Evolutionary conservation across 2,888 invertebrate species (phyloP).

Genomic region (Acanthosepion pharaonis): DNA sequence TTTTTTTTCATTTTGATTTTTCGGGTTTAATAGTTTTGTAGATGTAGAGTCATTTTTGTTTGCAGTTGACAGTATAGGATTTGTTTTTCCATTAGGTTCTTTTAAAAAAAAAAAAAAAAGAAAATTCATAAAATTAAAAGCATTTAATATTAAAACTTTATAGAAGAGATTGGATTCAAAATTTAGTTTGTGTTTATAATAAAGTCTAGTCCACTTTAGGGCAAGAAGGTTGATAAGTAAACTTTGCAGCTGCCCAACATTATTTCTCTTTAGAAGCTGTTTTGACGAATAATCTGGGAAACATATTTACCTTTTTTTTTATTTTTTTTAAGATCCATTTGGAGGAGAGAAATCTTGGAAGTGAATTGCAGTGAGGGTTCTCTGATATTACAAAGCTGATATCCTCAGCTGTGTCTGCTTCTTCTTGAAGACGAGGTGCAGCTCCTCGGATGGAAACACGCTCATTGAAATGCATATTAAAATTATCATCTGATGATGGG

Average conservation of each 20-base stretch:
- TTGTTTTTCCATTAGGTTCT: too few relatives aligned
- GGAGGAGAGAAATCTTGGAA: not conserved
- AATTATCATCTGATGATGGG: too few relatives aligned
- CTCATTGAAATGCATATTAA: too few relatives aligned
- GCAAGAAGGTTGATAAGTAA: not conserved
- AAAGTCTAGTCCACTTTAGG: not conserved
- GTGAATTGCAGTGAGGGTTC: not conserved
- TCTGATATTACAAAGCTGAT: not conserved
- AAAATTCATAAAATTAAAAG: too few relatives aligned
- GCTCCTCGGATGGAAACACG: not conserved
- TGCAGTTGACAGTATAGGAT: too few relatives aligned
- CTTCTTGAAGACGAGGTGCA: not conserved
- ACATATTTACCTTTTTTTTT: not conserved
- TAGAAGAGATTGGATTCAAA: not conserved
- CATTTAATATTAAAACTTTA: too few relatives aligned
- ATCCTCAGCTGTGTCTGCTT: not conserved
- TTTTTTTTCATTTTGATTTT: too few relatives aligned
- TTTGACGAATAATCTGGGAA: slow-evolving; percentile 9
- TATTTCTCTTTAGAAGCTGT: not conserved
- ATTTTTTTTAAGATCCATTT: not conserved
- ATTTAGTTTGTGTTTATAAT: not conserved
- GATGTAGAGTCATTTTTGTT: too few relatives aligned
- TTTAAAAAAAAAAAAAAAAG: too few relatives aligned
- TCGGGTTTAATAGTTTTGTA: too few relatives aligned
- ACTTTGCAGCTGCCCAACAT: not conserved